Evolutionary conservation across 1,140 invertebrate genomes (phyloP), one percentile per base, ranked within the genome.

Genomic region (Eumeta japonica): DNA sequence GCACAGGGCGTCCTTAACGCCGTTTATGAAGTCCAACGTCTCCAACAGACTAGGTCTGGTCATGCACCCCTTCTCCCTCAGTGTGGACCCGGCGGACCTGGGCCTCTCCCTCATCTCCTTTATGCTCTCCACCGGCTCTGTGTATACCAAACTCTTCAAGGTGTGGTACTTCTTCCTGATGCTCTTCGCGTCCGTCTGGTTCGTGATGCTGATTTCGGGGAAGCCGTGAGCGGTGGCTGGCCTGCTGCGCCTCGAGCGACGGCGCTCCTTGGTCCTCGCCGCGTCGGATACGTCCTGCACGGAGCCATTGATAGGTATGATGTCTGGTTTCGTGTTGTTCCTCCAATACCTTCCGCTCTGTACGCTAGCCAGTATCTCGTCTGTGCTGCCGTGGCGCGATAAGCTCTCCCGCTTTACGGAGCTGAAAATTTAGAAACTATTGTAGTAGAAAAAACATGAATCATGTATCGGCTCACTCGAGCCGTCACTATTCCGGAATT

Each of bases 1-100:
- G 50, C 54, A 61, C 15, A 73, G 38, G 4, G 61, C 59, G 36
- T 68, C 62, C 33, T 68, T 73, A 0, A 71, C 64, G 12, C 64
- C 55, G 18, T 71, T 73, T 31, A 73, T 73, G 38, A 73, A 73
- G 24, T 73, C 68, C 39, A 73, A 39, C 3, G 68, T 73, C 52
- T 73, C 68, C 41, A 73, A 32, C 11, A 73, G 49, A 44, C 55
- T 65, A 0, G 68, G 68, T 50, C 65, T 68, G 42, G 52, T 71
- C 28, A 73, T 16, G 2, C 52, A 38, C 37, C 64, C 60, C 30
- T 59, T 62, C 30, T 53, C 60, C 45, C 62, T 65, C 28, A 71
- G 33, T 33, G 64, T 63, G 43, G 61, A 66, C 10, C 68, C 62
- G 13, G 68, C 68, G 39, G 64, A 71, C 29, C 62, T 35, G 0